Conservation (phyloP, 2,888 invertebrate species). For the Pilophorus perplexus region DNA sequence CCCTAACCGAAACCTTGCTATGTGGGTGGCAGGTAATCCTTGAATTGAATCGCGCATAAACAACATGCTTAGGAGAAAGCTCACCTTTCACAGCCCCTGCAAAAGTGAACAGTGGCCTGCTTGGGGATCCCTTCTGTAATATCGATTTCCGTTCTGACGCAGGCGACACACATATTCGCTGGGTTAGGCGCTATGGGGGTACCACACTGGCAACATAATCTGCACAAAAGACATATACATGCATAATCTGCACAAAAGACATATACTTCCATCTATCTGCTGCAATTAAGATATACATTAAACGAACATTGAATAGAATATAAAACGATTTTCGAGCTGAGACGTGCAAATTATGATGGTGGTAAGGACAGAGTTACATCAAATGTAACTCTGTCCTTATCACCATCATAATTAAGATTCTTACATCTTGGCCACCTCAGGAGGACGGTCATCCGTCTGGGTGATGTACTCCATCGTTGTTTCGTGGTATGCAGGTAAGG, state of each 20-base stretch:
- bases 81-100: slow-evolving; percentile 87
- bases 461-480: slow-evolving; percentile 23
- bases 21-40: too few relatives aligned
- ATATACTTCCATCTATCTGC: not conserved
- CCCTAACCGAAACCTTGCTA: too few relatives aligned
- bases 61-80: too few relatives aligned
- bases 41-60: too few relatives aligned
- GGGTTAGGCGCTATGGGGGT: slow-evolving; percentile 89
- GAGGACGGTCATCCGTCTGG: not conserved
- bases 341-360: not conserved
- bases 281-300: too few relatives aligned
- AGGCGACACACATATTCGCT: slow-evolving; percentile 95
- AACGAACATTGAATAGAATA: not conserved
- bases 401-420: not conserved
- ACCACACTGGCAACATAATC: slow-evolving; percentile 87
- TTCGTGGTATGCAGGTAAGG: too few relatives aligned
- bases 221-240: not conserved
- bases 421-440: slow-evolving; percentile 9
- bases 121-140: slow-evolving; percentile 96
- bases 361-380: not conserved
- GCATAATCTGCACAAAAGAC: not conserved
- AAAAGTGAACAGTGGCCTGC: slow-evolving; percentile 85
- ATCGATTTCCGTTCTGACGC: slow-evolving; percentile 85
- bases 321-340: not conserved
- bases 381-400: not conserved